phyloP scores from a whole-genome alignment of 2,113 vertebrate species.

The Trematomus loennbergii region DNA sequence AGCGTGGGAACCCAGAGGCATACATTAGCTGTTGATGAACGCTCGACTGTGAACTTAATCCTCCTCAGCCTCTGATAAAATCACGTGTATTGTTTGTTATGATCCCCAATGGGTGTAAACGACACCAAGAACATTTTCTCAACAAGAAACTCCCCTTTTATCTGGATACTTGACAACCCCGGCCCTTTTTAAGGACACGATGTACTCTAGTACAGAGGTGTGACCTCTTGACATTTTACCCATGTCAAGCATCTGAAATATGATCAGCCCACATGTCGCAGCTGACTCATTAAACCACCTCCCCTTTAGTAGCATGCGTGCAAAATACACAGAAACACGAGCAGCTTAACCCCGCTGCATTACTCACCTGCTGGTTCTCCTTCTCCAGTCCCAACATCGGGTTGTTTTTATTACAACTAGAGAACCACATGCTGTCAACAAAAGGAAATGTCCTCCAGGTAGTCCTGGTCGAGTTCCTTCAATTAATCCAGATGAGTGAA shows the following conservation, averaged over 20 bases:
- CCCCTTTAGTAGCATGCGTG: slow-evolving; percentile 31
- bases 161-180: background rate
- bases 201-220: slow-evolving; percentile 48
- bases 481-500: background rate
- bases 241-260: slow-evolving; percentile 62
- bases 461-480: background rate
- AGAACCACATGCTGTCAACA: background rate
- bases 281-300: slow-evolving; percentile 50
- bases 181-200: slow-evolving; percentile 40
- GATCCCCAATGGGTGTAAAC: slow-evolving; percentile 2
- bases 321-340: slow-evolving; percentile 52
- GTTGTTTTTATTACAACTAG: slow-evolving; percentile 13
- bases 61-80: background rate
- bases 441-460: background rate
- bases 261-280: slow-evolving; percentile 50
- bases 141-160: background rate
- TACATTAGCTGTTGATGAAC: slow-evolving; percentile 13
- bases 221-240: slow-evolving; percentile 70
- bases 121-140: background rate
- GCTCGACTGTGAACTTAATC: slow-evolving; percentile 14
- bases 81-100: slow-evolving; percentile 5
- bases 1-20: slow-evolving; percentile 32
- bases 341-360: slow-evolving; percentile 5
- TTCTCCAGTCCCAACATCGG: background rate
- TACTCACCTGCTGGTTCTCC: background rate